phyloP scores from a whole-genome alignment of 2,113 vertebrate species.

The Guaruba guarouba region DNA sequence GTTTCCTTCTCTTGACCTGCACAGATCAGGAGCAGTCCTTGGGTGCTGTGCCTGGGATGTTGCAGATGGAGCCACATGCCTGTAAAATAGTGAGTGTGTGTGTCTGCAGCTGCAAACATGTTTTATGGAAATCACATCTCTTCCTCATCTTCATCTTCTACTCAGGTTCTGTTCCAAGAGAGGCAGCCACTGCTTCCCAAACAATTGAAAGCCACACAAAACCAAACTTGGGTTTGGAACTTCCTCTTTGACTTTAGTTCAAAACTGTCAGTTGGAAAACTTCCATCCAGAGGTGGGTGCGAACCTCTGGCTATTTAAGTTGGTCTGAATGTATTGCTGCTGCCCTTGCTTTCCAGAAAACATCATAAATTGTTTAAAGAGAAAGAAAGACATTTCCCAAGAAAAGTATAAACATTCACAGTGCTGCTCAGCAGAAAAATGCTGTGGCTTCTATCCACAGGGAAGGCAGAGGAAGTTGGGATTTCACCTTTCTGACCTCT shows the following conservation, averaged over 20 bases:
- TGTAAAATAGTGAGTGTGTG: background rate
- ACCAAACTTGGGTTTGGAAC: background rate
- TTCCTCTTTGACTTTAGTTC: background rate
- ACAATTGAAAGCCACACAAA: background rate
- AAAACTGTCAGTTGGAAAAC: background rate
- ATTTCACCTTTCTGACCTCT: conserved; percentile 35
- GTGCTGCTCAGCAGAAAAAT: conserved; percentile 11
- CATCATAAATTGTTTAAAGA: background rate
- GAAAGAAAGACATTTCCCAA: conserved; percentile 24
- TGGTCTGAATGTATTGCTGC: background rate
- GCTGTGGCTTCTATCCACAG: background rate
- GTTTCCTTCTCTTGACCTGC: background rate
- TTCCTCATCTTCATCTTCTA: background rate
- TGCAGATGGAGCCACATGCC: background rate
- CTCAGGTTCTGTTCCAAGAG: background rate
- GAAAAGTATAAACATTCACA: conserved; percentile 17
- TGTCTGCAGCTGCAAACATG: background rate
- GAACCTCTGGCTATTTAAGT: background rate
- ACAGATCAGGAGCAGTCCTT: background rate
- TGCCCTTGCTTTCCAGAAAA: background rate
- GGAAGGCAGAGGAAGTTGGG: conserved; percentile 12
- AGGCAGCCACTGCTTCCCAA: background rate
- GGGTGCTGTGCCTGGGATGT: too few species aligned
- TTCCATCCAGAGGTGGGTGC: background rate
- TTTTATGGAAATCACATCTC: background rate